phyloP scores from a whole-genome alignment of 2,888 invertebrate genomes.

The Kryphioiulus occultus region DNA sequence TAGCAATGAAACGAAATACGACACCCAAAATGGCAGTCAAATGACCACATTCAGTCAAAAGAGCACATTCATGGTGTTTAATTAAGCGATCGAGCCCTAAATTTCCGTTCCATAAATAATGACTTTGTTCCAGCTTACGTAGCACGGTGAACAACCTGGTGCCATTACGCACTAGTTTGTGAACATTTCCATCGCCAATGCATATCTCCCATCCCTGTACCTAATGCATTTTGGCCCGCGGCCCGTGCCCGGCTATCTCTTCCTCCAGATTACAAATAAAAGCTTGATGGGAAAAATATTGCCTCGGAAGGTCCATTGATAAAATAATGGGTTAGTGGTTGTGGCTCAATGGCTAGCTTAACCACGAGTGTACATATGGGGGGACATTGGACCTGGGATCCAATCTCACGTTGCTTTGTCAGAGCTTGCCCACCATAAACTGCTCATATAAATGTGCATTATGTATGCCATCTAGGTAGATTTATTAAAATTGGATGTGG shows the following conservation, averaged over 20 bases:
- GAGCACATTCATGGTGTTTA: too few species aligned
- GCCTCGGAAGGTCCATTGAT: conserved; percentile 25
- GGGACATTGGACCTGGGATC: not conserved
- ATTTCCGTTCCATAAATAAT: too few species aligned
- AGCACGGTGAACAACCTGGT: not conserved
- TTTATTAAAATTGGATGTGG: conserved; percentile 24
- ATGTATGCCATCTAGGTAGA: conserved; percentile 8
- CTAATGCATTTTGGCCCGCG: conserved; percentile 31
- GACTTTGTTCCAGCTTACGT: too few species aligned
- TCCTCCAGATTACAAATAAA: conserved; percentile 6
- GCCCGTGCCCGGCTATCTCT: conserved; percentile 7
- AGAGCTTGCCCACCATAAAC: not conserved
- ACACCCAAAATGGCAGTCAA: too few species aligned
- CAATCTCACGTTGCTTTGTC: not conserved
- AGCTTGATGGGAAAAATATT: conserved; percentile 35
- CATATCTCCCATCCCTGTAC: not conserved
- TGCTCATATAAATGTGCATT: conserved; percentile 4
- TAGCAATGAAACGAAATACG: too few species aligned
- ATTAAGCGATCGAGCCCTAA: too few species aligned
- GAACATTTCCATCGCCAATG: not conserved
- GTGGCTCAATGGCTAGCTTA: conserved; percentile 11
- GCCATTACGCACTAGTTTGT: not conserved
- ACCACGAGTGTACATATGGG: not conserved
- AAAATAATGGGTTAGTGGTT: conserved; percentile 3
- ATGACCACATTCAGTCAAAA: too few species aligned